Base-by-base conservation (phyloP, 92 coral and sea anemone species). In the Anthopleura xanthogrammica region DNA sequence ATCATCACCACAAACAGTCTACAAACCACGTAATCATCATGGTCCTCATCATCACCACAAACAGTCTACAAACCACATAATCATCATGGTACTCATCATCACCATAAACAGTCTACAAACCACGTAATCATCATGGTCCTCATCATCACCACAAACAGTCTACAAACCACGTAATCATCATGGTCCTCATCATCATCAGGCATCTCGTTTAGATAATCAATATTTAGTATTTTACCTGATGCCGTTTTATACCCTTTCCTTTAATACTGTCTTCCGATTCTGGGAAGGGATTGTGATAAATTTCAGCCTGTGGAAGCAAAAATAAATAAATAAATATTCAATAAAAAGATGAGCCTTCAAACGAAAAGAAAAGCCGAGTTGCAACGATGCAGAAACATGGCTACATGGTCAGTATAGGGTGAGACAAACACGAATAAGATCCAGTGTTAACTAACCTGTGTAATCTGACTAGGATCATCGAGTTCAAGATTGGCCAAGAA, bases 401-500 rank as follows among this genome's bases (percentile, higher is more conserved):
- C 16, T 13, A 11, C 58, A 54, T 54, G 58, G 14, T 54, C 13
- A 54, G 11, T 14, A 14, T 12, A 9, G 14, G 58, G 2, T 8
- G 58, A 54, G 16, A 54, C 16, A 3, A 54, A 54, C 16, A 29
- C 0, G 46, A 68, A 9, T 68, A 36, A 29, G 36, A 29, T 29
- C 36, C 36, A 29, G 36, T 29, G 36, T 29, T 19, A 3, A 79
- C 57, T 7, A 77, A 95, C 99, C 98, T 96, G 99, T 6, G 98
- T 94, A 9, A 96, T 95, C 79, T 93, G 79, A 71, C 98, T 96
- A 3, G 99, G 99, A 74, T 96, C 98, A 71, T 96, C 99, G 41
- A 96, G 88, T 73, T 96, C 99, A 72, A 96, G 80, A 84, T 90
- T 96, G 39, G 98, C 98, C 41, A 96, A 95, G 23, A 94, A 77